Conservation (phyloP, 2,888 invertebrate species). For the Athrips mouffetella region DNA sequence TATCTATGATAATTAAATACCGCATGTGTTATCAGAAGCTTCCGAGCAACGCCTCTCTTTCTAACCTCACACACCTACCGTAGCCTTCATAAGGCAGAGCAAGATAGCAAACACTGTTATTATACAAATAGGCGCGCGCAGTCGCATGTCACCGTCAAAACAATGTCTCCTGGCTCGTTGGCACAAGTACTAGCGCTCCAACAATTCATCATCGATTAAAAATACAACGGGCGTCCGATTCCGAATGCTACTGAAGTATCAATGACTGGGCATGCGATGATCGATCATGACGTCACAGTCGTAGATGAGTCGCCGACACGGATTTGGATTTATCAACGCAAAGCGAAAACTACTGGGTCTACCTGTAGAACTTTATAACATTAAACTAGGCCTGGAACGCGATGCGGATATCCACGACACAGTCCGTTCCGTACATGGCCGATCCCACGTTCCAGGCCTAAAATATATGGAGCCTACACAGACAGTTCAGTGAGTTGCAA, state of each 20-base stretch:
- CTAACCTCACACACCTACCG: constrained; percentile 1
- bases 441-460: no score
- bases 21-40: not conserved
- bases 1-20: no score
- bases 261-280: not conserved
- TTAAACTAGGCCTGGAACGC: no score
- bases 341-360: no score
- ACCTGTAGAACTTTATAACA: no score
- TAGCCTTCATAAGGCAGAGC: not conserved
- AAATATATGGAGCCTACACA: no score
- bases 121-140: constrained; percentile 1
- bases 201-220: constrained; percentile 22
- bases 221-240: constrained; percentile 16
- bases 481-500: no score
- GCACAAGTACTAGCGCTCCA: constrained; percentile 3
- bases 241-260: not conserved
- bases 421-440: no score
- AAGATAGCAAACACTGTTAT: constrained; percentile 2
- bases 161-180: constrained; percentile 14
- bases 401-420: no score
- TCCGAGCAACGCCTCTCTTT: not conserved
- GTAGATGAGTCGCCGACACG: not conserved
- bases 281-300: no score
- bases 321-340: no score
- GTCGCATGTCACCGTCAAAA: constrained; percentile 15